These are phyloP conservation scores for Rhimphoctona megacephalus DNA, from an alignment of 2,888 invertebrate genomes.

Conservation along the genomic window DNA sequence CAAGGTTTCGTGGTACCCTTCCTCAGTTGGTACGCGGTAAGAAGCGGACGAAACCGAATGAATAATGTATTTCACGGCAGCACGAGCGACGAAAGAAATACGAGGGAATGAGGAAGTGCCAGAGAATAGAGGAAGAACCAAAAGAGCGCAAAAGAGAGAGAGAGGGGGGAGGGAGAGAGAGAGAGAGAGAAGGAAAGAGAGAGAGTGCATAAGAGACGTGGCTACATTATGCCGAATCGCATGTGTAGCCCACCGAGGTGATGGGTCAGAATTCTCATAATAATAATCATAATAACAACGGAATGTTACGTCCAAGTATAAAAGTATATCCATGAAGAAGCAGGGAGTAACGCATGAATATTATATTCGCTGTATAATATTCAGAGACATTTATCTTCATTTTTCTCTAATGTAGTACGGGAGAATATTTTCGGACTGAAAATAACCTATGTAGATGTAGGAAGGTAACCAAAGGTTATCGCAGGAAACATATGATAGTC, in stretches of 20 bases:
- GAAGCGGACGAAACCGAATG: slow-evolving; percentile 80
- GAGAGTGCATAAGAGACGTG: not conserved
- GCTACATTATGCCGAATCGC: slow-evolving; percentile 79
- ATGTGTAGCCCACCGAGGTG: slow-evolving; percentile 56
- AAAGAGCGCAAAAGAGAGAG: slow-evolving; percentile 26
- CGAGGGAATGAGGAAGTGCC: slow-evolving; percentile 53
- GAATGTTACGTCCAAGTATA: slow-evolving; percentile 17
- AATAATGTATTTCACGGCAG: slow-evolving; percentile 82
- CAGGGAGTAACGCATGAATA: slow-evolving; percentile 38
- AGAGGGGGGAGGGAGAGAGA: slow-evolving; percentile 2
- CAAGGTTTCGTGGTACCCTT: slow-evolving; percentile 39
- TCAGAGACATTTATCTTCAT: slow-evolving; percentile 51
- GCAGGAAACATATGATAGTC: slow-evolving; percentile 29
- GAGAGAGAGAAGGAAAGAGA: not conserved
- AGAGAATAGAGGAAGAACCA: slow-evolving; percentile 50
- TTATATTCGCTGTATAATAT: slow-evolving; percentile 55
- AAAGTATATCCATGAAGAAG: slow-evolving; percentile 38
- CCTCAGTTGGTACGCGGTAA: slow-evolving; percentile 70
- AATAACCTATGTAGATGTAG: slow-evolving; percentile 31
- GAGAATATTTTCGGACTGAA: slow-evolving; percentile 6
- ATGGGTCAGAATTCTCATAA: slow-evolving; percentile 56
- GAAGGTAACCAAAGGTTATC: slow-evolving; percentile 27
- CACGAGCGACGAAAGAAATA: slow-evolving; percentile 66
- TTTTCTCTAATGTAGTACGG: slow-evolving; percentile 27
- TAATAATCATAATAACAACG: slow-evolving; percentile 51